A percentile compares a stretch with the other conserved stretches of the same genome.
phyloP scores from a whole-genome alignment of 2,113 vertebrate species.

The Syrmaticus mikado region DNA sequence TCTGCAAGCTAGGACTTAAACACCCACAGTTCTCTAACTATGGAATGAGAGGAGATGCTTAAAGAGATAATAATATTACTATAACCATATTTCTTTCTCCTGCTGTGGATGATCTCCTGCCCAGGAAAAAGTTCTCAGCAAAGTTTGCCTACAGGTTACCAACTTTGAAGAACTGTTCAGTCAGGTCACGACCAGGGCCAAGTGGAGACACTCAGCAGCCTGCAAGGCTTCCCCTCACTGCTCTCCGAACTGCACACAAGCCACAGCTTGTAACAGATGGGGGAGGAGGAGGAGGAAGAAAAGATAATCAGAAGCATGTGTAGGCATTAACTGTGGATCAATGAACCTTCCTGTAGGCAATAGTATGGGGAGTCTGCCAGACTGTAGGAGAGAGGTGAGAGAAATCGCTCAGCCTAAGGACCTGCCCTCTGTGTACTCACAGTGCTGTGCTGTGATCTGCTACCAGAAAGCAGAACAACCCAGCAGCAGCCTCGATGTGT shows the following conservation, averaged over 20 bases:
- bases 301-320: conserved; percentile 57
- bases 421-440: neutral
- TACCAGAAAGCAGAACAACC: neutral
- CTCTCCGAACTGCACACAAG: neutral
- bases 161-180: neutral
- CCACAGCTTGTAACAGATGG: neutral
- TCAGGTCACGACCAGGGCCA: neutral
- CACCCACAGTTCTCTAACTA: rapidly evolving
- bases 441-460: neutral
- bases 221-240: neutral
- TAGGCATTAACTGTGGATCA: conserved; percentile 24
- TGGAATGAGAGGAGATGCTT: neutral
- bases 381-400: neutral
- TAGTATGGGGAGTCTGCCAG: neutral
- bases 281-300: conserved; percentile 14
- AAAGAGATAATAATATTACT: neutral
- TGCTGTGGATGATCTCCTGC: neutral
- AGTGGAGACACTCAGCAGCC: conserved; percentile 3
- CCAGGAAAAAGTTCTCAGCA: neutral
- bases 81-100: neutral
- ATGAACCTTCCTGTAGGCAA: neutral
- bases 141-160: neutral
- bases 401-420: neutral
- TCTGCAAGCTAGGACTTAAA: neutral
- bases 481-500: neutral